Evolutionary conservation across 2,797 vertebrate species (phyloP), one percentile per base, ranked within the genome.

Genomic region (Cyclura pinguis): DNA sequence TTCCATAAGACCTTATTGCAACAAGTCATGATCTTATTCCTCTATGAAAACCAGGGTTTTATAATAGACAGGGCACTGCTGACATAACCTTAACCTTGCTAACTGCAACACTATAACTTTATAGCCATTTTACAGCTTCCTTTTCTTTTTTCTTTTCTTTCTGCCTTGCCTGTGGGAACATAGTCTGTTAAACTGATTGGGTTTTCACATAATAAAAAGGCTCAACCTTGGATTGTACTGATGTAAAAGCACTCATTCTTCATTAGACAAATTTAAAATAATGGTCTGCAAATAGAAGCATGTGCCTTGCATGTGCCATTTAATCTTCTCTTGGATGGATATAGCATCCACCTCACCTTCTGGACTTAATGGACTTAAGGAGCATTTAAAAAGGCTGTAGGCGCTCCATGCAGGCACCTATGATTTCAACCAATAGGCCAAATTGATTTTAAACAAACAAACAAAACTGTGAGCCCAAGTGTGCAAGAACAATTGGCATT

Each of bases 71-170:
- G 91, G 78, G 93, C 93, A 85, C 91, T 93, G 92, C 92, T 94
- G 92, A 94, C 87, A 95, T 92, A 94, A 94, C 93, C 89, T 95
- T 93, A 96, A 91, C 89, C 76, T 87, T 90, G 91, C 93, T 93
- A 93, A 0, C 42, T 77, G 91, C 90, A 93, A 93, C 7, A 69
- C 88, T 95, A 92, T 89, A 93, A 94, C 80, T 96, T 95, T 93
- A 94, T 47, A 92, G 91, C 93, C 92, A 84, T 95, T 93, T 95
- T 96, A 95, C 85, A 94, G 90, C 64, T 80, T 88, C 88, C 73
- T 92, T 95, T 35, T 92, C 12, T n/a, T 64, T 92, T 95, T 35
- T 92, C 12, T n/a, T 64, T 69, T 72, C 42, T 20, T 94, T 0
- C 73, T 57, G 10, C 82, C 87, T 94, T 93, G 90, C 94, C 92